Percentiles rank a stretch among this genome's conserved stretches.
Evolutionary conservation across 2,888 invertebrate species (phyloP).

Genomic region (Crocallis elinguaria): DNA sequence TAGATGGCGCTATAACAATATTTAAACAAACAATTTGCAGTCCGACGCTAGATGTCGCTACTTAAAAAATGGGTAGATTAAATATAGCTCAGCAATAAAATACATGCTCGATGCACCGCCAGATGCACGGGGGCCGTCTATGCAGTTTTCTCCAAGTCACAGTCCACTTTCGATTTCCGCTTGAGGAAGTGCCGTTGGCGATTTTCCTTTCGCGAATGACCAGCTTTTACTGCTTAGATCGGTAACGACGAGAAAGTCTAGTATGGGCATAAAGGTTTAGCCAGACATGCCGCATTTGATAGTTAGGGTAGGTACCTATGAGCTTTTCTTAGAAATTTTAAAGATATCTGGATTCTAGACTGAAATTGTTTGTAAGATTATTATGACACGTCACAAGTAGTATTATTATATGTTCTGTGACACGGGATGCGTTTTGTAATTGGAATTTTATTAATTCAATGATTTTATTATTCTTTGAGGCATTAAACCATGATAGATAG

Average conservation of each 20-base stretch:
- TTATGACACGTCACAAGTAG: not conserved
- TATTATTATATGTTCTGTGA: too few relatives aligned
- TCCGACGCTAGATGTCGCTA: slow-evolving; percentile 57
- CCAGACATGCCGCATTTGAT: not conserved
- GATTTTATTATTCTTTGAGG: too few relatives aligned
- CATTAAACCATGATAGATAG: too few relatives aligned
- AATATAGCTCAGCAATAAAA: not conserved
- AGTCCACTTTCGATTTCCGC: slow-evolving; percentile 81
- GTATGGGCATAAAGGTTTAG: not conserved
- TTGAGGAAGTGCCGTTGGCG: slow-evolving; percentile 71
- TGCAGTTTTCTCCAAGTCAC: slow-evolving; percentile 74
- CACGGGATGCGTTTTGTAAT: too few relatives aligned
- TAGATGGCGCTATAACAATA: slow-evolving; percentile 54
- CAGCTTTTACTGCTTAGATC: slow-evolving; percentile 63
- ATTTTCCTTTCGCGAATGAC: slow-evolving; percentile 77
- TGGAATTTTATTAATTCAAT: too few relatives aligned
- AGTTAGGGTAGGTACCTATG: not conserved
- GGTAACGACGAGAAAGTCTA: slow-evolving; percentile 54
- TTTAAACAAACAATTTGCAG: slow-evolving; percentile 20
- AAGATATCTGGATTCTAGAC: too few relatives aligned
- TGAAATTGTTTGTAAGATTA: not conserved
- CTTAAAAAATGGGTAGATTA: not conserved
- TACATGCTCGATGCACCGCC: slow-evolving; percentile 27
- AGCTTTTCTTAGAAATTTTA: too few relatives aligned
- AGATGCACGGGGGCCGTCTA: slow-evolving; percentile 3